phyloP scores from a whole-genome alignment of 2,888 invertebrate genomes.

The Watsonalla binaria region DNA sequence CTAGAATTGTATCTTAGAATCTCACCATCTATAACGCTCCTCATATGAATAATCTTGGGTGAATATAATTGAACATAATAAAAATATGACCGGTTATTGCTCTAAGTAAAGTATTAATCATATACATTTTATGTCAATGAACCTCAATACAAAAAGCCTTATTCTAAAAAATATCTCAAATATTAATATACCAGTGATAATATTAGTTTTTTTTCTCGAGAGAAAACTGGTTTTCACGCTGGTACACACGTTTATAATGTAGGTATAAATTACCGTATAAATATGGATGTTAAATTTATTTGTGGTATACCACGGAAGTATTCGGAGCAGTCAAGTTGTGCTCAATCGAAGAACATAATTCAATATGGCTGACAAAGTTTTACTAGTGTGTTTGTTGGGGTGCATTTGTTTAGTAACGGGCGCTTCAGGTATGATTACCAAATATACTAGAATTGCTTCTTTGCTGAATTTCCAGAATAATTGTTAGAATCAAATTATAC shows the following conservation, averaged over 20 bases:
- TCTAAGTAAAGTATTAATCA: no score
- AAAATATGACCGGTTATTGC: no score
- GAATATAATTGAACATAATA: no score
- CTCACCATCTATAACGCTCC: no score
- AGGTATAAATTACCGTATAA: background rate
- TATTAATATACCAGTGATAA: background rate
- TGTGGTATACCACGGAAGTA: background rate
- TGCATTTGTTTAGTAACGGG: background rate
- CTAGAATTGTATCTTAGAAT: no score
- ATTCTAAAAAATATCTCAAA: no score
- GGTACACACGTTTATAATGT: background rate
- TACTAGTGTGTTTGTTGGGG: background rate
- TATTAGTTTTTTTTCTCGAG: background rate
- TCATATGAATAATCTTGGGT: no score
- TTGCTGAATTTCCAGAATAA: no score
- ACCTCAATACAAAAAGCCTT: background rate
- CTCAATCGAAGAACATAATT: background rate
- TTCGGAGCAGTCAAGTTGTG: slow-evolving; percentile 1
- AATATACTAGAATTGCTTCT: no score
- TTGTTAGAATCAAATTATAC: no score
- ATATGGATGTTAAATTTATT: background rate
- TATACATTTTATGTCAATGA: no score
- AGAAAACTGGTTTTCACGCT: background rate
- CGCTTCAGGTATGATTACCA: background rate
- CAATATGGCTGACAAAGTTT: background rate